These are phyloP conservation scores for Bufo bufo DNA, from an alignment of 2,113 vertebrate genomes.

Conservation along the genomic window DNA sequence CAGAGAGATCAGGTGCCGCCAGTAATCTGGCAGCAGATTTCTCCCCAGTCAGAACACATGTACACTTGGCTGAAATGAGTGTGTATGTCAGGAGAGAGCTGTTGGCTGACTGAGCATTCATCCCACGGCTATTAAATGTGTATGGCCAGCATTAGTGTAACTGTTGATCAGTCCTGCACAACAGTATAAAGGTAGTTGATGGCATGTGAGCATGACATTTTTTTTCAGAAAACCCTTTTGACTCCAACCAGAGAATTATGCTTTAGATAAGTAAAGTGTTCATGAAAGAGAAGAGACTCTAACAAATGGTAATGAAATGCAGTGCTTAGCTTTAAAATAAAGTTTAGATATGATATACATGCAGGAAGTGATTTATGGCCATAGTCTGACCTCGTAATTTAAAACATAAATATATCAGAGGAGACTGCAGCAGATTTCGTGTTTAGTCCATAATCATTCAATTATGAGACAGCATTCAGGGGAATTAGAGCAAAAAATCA, in stretches of 20 bases:
- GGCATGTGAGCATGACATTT: no score
- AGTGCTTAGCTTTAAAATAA: background rate
- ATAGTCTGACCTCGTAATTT: background rate
- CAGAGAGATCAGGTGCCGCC: no score
- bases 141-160: no score
- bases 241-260: background rate
- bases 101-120: no score
- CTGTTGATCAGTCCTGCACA: no score
- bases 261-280: background rate
- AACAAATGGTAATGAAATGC: background rate
- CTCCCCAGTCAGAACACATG: no score
- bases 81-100: no score
- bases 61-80: no score
- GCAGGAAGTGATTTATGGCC: background rate
- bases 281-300: background rate
- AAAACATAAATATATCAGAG: conserved; percentile 16
- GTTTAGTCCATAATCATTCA: conserved; percentile 46
- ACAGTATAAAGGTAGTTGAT: no score
- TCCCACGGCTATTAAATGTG: no score
- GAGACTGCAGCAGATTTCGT: conserved; percentile 1
- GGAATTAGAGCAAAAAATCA: conserved; percentile 57
- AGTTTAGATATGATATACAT: background rate
- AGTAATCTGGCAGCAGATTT: no score
- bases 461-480: conserved; percentile 29
- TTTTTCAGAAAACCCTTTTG: no score